Evolutionary conservation across 2,797 vertebrate genomes (phyloP).

Genomic region (Anisognathus igniventris): DNA sequence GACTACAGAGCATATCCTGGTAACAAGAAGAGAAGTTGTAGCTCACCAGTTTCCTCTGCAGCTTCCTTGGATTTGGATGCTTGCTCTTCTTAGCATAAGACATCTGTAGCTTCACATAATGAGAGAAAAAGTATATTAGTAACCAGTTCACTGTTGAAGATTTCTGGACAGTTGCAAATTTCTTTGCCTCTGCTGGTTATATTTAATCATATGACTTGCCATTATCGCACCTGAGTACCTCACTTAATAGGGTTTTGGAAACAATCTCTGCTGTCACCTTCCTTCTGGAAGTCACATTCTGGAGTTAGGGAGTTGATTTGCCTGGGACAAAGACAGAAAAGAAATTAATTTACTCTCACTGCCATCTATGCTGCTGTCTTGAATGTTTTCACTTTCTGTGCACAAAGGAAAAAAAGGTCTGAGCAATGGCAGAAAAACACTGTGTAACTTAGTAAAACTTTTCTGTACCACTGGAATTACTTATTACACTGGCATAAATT

Average conservation of each 20-base stretch:
- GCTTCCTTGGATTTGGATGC: background rate
- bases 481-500: background rate
- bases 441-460: background rate
- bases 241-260: background rate
- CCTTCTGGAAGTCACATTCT: background rate
- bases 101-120: background rate
- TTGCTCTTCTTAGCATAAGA: background rate
- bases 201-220: background rate
- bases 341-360: background rate
- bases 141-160: background rate
- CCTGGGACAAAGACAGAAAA: background rate
- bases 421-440: background rate
- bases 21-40: background rate
- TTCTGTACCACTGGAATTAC: background rate
- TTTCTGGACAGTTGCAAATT: background rate
- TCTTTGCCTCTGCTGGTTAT: background rate
- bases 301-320: background rate
- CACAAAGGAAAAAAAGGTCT: background rate
- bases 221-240: background rate
- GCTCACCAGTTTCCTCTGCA: background rate
- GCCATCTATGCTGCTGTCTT: background rate
- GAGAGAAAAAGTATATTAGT: background rate
- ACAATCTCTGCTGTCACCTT: background rate
- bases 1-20: background rate
- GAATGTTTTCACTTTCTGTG: background rate